Percentiles rank a stretch among this genome's conserved stretches.
These are phyloP conservation scores for Minunthozetes semirufus DNA, from an alignment of 2,888 invertebrate species.

Conservation along the genomic window DNA sequence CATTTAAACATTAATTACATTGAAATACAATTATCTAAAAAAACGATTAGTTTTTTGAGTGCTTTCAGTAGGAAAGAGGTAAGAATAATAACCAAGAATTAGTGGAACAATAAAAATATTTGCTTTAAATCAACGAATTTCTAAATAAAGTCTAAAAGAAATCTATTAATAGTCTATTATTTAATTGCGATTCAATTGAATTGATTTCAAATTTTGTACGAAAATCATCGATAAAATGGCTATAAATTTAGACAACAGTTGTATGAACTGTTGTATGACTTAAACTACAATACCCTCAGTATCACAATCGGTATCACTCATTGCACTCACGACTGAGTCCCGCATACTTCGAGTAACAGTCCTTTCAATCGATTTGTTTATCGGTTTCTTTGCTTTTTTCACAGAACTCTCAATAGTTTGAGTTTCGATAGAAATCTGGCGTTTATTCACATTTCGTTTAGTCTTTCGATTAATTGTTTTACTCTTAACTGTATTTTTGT, in stretches of 20 bases:
- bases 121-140: neutral
- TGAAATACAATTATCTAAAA: neutral
- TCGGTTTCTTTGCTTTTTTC: neutral
- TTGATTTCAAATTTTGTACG: neutral
- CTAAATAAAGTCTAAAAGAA: too few relatives aligned
- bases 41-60: neutral
- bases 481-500: neutral
- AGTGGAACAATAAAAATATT: neutral
- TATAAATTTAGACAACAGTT: slow-evolving; percentile 8
- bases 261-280: neutral
- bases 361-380: neutral
- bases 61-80: too few relatives aligned
- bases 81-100: too few relatives aligned
- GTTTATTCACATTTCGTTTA: neutral
- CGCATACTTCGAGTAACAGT: neutral
- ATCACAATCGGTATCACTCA: slow-evolving; percentile 27
- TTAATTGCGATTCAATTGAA: too few relatives aligned
- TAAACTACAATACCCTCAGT: slow-evolving; percentile 24
- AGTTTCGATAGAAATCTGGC: slow-evolving; percentile 11
- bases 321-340: neutral
- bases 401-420: neutral
- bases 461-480: neutral
- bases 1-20: neutral
- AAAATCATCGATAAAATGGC: slow-evolving; percentile 15
- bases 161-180: too few relatives aligned